phyloP scores from a whole-genome alignment of 2,797 vertebrate species.

The Dryobates pubescens region DNA sequence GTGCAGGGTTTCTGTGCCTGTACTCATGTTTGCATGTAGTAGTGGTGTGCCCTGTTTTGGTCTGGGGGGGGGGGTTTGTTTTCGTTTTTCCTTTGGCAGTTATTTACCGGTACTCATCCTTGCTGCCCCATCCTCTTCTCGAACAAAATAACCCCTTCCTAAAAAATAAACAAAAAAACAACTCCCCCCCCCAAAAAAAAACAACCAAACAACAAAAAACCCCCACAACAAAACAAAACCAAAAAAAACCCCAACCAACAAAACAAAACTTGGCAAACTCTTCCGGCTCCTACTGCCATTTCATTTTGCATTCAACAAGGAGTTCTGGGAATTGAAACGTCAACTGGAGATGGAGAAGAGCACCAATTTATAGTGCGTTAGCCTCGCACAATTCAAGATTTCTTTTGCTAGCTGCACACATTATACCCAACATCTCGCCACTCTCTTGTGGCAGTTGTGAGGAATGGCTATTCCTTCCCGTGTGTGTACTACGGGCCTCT shows the following conservation, averaged over 20 bases:
- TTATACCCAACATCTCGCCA: slow-evolving; percentile 34
- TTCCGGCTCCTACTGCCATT: slow-evolving; percentile 55
- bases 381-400: slow-evolving; percentile 57
- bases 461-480: slow-evolving; percentile 65
- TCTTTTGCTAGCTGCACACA: slow-evolving; percentile 59
- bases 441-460: slow-evolving; percentile 60
- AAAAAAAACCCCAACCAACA: neutral
- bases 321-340: slow-evolving; percentile 50
- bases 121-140: neutral
- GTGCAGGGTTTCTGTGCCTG: slow-evolving; percentile 6
- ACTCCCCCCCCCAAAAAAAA: neutral
- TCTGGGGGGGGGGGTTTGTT: neutral
- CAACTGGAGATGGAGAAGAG: slow-evolving; percentile 34
- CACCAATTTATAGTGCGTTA: slow-evolving; percentile 54
- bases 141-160: neutral
- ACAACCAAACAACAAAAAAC: neutral
- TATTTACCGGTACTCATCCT: neutral
- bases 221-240: neutral
- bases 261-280: slow-evolving; percentile 61
- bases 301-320: slow-evolving; percentile 70
- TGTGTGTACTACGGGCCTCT: slow-evolving; percentile 75
- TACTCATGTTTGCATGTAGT: neutral
- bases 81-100: neutral
- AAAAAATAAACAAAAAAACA: neutral
- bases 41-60: neutral